These are phyloP conservation scores for Amphimedon queenslandica DNA, from an alignment of 37 sponge, comb jelly and placozoan species.

Conservation along the genomic window DNA sequence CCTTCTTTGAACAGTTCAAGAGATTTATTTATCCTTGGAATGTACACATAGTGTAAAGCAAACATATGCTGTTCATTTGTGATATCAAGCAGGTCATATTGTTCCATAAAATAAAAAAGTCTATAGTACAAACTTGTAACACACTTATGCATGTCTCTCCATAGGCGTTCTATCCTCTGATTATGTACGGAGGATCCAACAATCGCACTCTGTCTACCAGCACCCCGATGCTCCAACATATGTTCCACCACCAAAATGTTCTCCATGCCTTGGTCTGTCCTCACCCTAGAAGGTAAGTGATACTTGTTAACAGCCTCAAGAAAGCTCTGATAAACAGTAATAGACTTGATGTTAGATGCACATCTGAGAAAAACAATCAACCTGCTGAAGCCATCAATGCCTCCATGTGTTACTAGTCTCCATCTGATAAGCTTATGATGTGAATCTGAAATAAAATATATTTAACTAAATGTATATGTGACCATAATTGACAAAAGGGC, in stretches of 20 bases:
- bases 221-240: conserved; percentile 33
- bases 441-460: neutral
- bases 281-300: no score
- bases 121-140: conserved; percentile 21
- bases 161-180: no score
- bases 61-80: conserved; percentile 30
- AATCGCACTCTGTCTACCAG: conserved; percentile 23
- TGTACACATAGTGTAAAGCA: conserved; percentile 29
- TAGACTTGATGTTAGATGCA: conserved; percentile 20
- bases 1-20: conserved; percentile 4
- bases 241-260: conserved; percentile 29
- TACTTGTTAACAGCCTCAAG: conserved; percentile 6
- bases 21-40: conserved; percentile 26
- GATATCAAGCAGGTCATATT: conserved; percentile 31
- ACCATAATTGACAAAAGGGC: no score
- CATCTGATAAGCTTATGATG: neutral
- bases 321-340: conserved; percentile 15
- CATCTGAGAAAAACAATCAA: conserved; percentile 16
- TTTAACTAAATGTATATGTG: no score
- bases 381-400: conserved; percentile 25
- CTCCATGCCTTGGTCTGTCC: conserved; percentile 38
- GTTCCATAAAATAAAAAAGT: conserved; percentile 39
- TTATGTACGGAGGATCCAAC: conserved; percentile 15
- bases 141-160: conserved; percentile 36
- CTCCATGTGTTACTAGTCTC: conserved; percentile 1